Evolutionary conservation across 2,797 vertebrate genomes (phyloP).

Genomic region (Podarcis lilfordi): DNA sequence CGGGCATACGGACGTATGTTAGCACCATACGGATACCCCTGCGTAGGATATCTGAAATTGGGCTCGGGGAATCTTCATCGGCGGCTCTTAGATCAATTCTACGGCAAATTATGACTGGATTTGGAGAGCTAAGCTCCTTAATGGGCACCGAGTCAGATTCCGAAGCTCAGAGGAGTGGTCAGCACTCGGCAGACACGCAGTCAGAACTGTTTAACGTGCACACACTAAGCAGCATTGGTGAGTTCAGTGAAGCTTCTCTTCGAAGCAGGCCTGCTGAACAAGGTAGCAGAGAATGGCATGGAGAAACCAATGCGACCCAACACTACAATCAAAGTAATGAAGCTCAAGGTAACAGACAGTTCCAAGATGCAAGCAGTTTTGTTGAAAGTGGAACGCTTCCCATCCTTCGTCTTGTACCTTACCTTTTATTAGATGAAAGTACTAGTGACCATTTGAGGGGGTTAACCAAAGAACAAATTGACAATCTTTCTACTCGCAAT

Average conservation of each 20-base stretch:
- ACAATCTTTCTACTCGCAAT: constrained; percentile 93
- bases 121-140: constrained; percentile 92
- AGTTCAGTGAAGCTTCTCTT: constrained; percentile 20
- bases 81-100: constrained; percentile 90
- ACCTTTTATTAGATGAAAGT: constrained; percentile 91
- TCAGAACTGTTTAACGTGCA: constrained; percentile 41
- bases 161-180: constrained; percentile 74
- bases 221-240: constrained; percentile 12
- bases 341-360: constrained; percentile 73
- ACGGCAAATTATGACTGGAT: constrained; percentile 94
- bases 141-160: constrained; percentile 93
- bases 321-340: constrained; percentile 53
- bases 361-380: constrained; percentile 85
- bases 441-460: constrained; percentile 87
- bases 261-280: constrained; percentile 27
- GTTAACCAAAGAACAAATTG: constrained; percentile 98
- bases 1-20: constrained; percentile 91
- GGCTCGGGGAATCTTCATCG: constrained; percentile 90
- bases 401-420: constrained; percentile 91
- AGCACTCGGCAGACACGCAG: constrained; percentile 21
- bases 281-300: constrained; percentile 42
- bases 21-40: constrained; percentile 94
- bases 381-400: constrained; percentile 91
- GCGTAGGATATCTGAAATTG: constrained; percentile 89
- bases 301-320: constrained; percentile 26